Base-by-base conservation (phyloP, 2,113 vertebrate genomes). In the Syngnathus floridae region DNA sequence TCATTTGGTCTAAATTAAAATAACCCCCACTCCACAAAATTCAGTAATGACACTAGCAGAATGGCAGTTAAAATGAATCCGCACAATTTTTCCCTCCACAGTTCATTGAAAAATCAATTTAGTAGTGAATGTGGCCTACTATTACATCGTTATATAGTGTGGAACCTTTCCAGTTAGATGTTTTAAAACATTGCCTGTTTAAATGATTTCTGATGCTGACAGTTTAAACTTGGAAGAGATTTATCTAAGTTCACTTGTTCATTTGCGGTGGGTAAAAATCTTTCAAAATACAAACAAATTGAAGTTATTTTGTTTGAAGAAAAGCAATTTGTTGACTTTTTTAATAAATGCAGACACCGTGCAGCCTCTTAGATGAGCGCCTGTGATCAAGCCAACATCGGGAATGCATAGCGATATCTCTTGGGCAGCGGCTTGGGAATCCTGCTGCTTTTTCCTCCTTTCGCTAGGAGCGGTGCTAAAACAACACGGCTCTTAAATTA, bases 401-500 rank as follows among this genome's bases (percentile, higher is more conserved):
- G 40, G 77, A 82, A 78, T 77, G 67, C 78, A 81, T 67, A 79
- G 77, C 65, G 73, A 68, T 65, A 73, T 86, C 77, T 76, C 70
- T 70, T 75, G 76, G 65, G 74, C 69, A 82, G 67, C 49, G 69
- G 77, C 74, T 79, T 76, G 75, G 74, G 64, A 81, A 77, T 82
- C 70, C 76, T 81, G 56, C 66, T 35, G 48, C 58, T 43, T 54
- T 69, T 55, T 7, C 54, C 26, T 35, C 31, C 12, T 64, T 58
- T 60, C 41, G 40, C 55, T 40, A 21, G 58, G 10, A 70, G 70
- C n/a, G 62, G 66, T 69, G 70, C 55, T 79, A 73, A 80, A 81
- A 73, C 72, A 82, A 82, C 68, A 69, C 71, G 51, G 51, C 72
- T 78, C 74, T 80, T 73, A 72, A 83, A 81, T 80, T 77, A 76